Evolutionary conservation across 2,797 vertebrate genomes (phyloP).

Genomic region (Sebastes hopkinsi): DNA sequence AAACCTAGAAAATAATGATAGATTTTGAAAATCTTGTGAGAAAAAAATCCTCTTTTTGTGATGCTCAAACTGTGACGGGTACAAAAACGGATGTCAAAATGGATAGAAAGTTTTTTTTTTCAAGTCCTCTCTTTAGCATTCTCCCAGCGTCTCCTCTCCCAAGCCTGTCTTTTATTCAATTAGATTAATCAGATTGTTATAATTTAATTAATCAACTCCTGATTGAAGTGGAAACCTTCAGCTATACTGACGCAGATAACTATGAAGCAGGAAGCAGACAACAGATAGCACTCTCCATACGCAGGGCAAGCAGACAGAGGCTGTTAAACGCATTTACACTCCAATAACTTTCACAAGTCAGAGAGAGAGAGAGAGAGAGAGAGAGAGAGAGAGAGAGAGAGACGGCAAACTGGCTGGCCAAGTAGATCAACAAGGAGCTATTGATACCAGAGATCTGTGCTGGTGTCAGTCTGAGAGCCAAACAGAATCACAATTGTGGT

Average conservation of each 20-base stretch:
- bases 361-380: constrained; percentile 27
- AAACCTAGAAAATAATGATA: neutral
- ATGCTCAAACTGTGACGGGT: no score
- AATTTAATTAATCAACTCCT: neutral
- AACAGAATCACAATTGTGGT: constrained; percentile 78
- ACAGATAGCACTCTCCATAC: constrained; percentile 39
- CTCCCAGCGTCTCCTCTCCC: neutral
- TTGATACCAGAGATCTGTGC: constrained; percentile 71
- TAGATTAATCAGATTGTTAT: neutral
- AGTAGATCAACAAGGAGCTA: constrained; percentile 76
- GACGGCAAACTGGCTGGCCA: constrained; percentile 40
- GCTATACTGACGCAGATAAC: neutral
- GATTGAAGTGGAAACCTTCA: constrained; percentile 9
- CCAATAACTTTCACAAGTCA: constrained; percentile 79
- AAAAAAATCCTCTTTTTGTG: neutral
- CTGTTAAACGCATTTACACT: constrained; percentile 78
- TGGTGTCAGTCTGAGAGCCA: constrained; percentile 66
- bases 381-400: constrained; percentile 25
- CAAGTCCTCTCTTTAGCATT: neutral
- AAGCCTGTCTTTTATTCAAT: neutral
- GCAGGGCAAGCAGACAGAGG: constrained; percentile 59
- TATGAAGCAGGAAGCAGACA: constrained; percentile 39
- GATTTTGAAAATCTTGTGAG: neutral
- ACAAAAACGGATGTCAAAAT: neutral
- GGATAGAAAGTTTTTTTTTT: no score